Evolutionary conservation across 2,113 vertebrate species (phyloP).

Genomic region (Gadus chalcogrammus): DNA sequence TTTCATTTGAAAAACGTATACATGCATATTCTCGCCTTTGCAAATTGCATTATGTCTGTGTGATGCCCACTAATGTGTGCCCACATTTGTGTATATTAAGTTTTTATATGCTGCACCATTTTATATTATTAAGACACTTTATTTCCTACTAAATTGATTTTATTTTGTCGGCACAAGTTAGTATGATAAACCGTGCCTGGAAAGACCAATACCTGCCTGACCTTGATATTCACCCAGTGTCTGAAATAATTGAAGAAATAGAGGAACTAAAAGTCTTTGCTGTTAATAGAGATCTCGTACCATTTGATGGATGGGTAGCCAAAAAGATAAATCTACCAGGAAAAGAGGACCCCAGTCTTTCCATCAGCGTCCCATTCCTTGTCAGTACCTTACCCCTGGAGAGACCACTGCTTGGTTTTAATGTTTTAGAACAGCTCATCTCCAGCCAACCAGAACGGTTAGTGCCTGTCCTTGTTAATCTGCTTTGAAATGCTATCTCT

Average conservation of each 20-base stretch:
- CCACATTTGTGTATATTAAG: no score
- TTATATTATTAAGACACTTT: no score
- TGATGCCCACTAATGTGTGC: no score
- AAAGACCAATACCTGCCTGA: slow-evolving; percentile 10
- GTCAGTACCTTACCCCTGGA: slow-evolving; percentile 1
- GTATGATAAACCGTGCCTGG: slow-evolving; percentile 1
- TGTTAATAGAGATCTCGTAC: slow-evolving; percentile 6
- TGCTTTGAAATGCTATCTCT: slow-evolving; percentile 3
- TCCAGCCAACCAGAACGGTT: slow-evolving; percentile 12
- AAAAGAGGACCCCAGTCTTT: slow-evolving; percentile 3
- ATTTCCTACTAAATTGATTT: no score
- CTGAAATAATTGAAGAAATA: background rate
- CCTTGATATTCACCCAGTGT: background rate
- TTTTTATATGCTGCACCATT: no score
- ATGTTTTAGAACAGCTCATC: slow-evolving; percentile 8
- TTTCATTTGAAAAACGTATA: no score
- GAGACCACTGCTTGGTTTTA: slow-evolving; percentile 4
- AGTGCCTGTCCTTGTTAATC: background rate
- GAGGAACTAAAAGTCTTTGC: slow-evolving; percentile 4
- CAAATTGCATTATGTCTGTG: no score
- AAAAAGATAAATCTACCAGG: slow-evolving; percentile 3
- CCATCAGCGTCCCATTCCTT: background rate
- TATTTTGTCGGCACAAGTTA: background rate
- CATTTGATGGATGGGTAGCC: slow-evolving; percentile 7
- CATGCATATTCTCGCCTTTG: no score